Evolutionary conservation across 2,113 vertebrate genomes (phyloP), one percentile per base, ranked within the genome.

Genomic region (Semnornis frantzii): DNA sequence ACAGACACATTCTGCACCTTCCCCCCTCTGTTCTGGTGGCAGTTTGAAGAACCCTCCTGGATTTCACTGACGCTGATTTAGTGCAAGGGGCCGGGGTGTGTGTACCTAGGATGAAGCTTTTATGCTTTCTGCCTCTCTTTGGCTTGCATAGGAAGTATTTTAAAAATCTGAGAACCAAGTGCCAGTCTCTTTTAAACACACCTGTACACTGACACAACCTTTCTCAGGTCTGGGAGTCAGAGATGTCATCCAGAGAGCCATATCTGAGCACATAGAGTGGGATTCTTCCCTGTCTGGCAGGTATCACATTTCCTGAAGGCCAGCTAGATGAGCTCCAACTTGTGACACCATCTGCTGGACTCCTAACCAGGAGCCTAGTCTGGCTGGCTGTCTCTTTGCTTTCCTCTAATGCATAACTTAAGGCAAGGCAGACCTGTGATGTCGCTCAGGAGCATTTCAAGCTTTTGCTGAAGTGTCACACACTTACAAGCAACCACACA

Each of bases 131-230:
- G 89, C 84, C 89, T 90, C 63, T 80, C 60, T 76, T 70, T 77
- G 59, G 90, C 92, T 92, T 88, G 73, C 74, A 87, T 84, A 82
- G 91, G 88, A 92, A 84, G 9, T 76, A 58, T 25, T 95, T 94
- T 70, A 30, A 54, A 77, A 82, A 52, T 19, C 58, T 0, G 14
- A 55, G 25, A 72, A 68, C 30, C 34, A 25, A 81, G 33, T 74
- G 76, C 85, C 88, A 30, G 27, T 31, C 31, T 12, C 87, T 66
- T 55, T 39, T 62, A 78, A 62, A 79, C 33, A 66, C 50, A 57
- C 60, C 46, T 8, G 46, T 28, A 80, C 18, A 44, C 25, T 75
- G 50, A 71, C 90, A 65, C 69, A 46, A 19, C 62, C 65, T 52
- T 11, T 73, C 71, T 83, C 34, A 10, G 34, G 33, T 76, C n/a